Base-by-base conservation (phyloP, 37 sponge, comb jelly and placozoan genomes). In the Axinella damicornis region DNA sequence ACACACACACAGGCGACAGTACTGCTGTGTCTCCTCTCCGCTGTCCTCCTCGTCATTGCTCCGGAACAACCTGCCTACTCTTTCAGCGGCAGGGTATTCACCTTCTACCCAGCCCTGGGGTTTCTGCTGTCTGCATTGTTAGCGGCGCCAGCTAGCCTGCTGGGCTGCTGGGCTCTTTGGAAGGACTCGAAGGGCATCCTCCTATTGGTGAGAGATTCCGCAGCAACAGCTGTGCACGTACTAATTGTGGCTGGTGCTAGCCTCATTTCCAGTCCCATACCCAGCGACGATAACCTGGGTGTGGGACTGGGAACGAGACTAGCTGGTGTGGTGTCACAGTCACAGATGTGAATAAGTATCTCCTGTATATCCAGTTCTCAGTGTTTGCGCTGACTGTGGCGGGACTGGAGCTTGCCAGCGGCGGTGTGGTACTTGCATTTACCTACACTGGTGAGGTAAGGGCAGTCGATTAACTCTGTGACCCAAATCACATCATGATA, bases 181-280 rank as follows among this genome's bases (percentile, higher is more conserved):
- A 76, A 25, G 28, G 85, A 84, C 25, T 80, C 81, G 12, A 80
- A 80, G 58, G 22, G 16, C 0, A 15, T 54, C 13, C 81, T 80
- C 5, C 63, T 41, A 15, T 20, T 78, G 30, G 79, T 78, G 34
- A 78, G 79, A 28, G 62, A 46, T 4, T 9, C 46, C 46, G 6
- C 46, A n/a, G n/a, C n/a, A n/a, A n/a, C n/a, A n/a, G n/a, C n/a
- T n/a, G n/a, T n/a, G n/a, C n/a, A n/a, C n/a, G n/a, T n/a, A n/a
- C n/a, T n/a, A n/a, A n/a, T n/a, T n/a, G n/a, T n/a, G n/a, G n/a
- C n/a, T n/a, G n/a, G n/a, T n/a, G n/a, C n/a, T n/a, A n/a, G n/a
- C n/a, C n/a, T n/a, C n/a, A n/a, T n/a, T n/a, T n/a, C n/a, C n/a
- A n/a, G n/a, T n/a, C n/a, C n/a, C n/a, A n/a, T n/a, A n/a, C n/a